Percentiles rank a stretch among this genome's conserved stretches.
phyloP scores from a whole-genome alignment of 2,113 vertebrate species.

The Butastur rufipennis region DNA sequence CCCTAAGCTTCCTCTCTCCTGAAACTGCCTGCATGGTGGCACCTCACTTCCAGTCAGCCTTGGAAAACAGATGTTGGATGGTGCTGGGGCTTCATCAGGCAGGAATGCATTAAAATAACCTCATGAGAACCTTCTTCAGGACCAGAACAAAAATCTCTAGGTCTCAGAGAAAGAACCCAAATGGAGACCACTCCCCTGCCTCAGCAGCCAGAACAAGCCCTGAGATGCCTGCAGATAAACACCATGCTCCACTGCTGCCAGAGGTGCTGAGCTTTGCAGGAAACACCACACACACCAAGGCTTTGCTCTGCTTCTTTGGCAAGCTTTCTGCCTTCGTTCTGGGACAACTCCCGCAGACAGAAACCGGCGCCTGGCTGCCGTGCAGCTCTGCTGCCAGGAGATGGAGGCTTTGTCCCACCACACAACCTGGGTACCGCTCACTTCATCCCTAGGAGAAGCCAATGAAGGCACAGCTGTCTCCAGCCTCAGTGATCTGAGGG shows the following conservation, averaged over 20 bases:
- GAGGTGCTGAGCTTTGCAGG: neutral
- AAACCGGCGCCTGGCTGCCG: neutral
- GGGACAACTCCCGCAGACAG: neutral
- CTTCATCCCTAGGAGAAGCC: neutral
- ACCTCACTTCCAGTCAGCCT: neutral
- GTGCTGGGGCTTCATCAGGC: neutral
- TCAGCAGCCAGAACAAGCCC: neutral
- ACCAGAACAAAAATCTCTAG: neutral
- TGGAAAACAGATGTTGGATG: neutral
- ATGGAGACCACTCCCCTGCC: neutral
- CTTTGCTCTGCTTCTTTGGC: accelerated
- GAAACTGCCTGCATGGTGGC: neutral
- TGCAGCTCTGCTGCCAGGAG: neutral
- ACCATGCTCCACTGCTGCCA: accelerated
- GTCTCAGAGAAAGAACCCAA: neutral
- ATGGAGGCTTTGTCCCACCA: neutral
- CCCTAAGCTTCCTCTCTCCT: neutral
- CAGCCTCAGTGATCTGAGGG: neutral
- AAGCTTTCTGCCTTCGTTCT: no score
- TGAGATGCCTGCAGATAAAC: neutral
- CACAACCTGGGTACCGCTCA: accelerated
- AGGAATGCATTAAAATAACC: neutral
- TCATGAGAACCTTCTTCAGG: neutral
- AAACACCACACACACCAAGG: accelerated
- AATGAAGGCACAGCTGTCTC: accelerated